These are phyloP conservation scores for Anisognathus igniventris DNA, from an alignment of 2,797 vertebrate species.

Conservation along the genomic window DNA sequence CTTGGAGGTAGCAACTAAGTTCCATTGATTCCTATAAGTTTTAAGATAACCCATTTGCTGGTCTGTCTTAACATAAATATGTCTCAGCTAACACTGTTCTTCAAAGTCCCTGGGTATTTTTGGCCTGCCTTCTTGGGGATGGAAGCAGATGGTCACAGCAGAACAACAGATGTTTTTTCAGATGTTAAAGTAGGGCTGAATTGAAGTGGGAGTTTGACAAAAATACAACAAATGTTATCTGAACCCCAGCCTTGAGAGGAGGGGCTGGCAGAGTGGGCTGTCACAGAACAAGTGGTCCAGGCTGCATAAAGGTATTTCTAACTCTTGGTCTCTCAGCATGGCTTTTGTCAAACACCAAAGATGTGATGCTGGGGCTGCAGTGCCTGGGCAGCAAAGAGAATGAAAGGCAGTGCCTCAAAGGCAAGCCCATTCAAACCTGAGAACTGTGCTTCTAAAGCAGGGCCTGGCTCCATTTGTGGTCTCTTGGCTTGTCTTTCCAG, in stretches of 20 bases:
- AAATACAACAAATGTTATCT: neutral
- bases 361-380: neutral
- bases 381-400: neutral
- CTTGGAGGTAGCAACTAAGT: neutral
- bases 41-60: neutral
- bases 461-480: neutral
- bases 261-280: neutral
- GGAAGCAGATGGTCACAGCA: neutral
- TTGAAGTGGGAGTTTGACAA: neutral
- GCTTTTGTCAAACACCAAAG: neutral
- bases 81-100: neutral
- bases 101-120: neutral
- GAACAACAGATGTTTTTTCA: neutral
- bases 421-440: neutral
- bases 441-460: neutral
- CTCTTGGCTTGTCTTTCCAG: neutral
- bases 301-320: neutral
- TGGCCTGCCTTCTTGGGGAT: neutral
- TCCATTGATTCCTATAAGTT: neutral
- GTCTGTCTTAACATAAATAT: neutral
- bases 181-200: neutral
- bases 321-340: neutral
- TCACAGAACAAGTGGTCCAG: rapidly evolving
- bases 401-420: neutral
- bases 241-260: neutral